These are phyloP conservation scores for Solenopsis fugax DNA, from an alignment of 1,140 invertebrate genomes.

Conservation along the genomic window DNA sequence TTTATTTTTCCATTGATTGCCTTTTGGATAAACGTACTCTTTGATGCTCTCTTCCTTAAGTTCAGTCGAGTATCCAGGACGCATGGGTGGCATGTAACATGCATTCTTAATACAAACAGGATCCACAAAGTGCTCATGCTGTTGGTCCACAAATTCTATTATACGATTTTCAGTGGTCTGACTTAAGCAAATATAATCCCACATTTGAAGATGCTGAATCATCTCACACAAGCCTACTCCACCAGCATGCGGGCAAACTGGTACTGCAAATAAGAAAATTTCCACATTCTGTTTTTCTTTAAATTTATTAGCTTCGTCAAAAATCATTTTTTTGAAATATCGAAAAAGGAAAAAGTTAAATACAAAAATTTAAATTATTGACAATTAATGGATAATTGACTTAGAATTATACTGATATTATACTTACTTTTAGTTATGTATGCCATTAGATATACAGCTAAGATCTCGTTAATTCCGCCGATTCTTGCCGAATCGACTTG, in stretches of 20 bases:
- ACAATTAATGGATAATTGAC: no score
- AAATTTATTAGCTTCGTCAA: not conserved
- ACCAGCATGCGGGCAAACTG: conserved; percentile 97
- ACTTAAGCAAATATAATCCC: conserved; percentile 93
- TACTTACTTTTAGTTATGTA: conserved; percentile 89
- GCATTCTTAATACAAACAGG: conserved; percentile 89
- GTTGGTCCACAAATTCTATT: conserved; percentile 95
- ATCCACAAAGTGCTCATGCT: conserved; percentile 94
- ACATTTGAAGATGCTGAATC: conserved; percentile 96
- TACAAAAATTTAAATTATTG: not conserved
- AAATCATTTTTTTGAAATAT: not conserved
- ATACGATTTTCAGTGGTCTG: conserved; percentile 90
- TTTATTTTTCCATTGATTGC: conserved; percentile 91
- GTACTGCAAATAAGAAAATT: conserved; percentile 88
- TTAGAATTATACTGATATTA: not conserved
- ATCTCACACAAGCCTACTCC: conserved; percentile 97
- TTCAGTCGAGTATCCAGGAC: conserved; percentile 93
- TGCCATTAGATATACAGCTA: conserved; percentile 96
- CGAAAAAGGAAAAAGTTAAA: not conserved
- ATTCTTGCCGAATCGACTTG: conserved; percentile 96
- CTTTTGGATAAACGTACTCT: conserved; percentile 92
- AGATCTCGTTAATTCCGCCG: conserved; percentile 95
- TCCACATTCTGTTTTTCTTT: not conserved
- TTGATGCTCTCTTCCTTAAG: conserved; percentile 90
- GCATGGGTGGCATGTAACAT: conserved; percentile 88